phyloP scores from a whole-genome alignment of 2,888 invertebrate genomes.

The Lycocerus yunnanus region DNA sequence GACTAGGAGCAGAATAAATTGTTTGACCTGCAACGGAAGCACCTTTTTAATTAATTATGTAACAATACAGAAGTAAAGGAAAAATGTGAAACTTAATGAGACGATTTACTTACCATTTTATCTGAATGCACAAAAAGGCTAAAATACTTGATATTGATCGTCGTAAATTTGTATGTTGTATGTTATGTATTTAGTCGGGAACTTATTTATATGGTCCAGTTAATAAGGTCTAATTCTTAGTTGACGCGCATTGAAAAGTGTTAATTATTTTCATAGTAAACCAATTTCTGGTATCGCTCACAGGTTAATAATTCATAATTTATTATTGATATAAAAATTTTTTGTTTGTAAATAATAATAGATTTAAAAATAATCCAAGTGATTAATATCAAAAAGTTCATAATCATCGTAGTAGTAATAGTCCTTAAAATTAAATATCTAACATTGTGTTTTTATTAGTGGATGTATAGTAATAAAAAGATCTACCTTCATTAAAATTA shows the following conservation, averaged over 20 bases:
- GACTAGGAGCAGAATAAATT: neutral
- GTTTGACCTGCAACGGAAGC: conserved; percentile 10
- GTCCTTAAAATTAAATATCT: too few relatives aligned
- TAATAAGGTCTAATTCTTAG: conserved; percentile 27
- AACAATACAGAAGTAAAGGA: neutral
- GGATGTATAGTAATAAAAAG: neutral
- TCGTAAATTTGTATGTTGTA: neutral
- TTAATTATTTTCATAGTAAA: conserved; percentile 12
- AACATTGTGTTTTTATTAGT: too few relatives aligned
- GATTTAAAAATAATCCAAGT: neutral
- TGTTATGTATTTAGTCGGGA: neutral
- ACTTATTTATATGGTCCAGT: conserved; percentile 19
- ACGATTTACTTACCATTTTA: neutral
- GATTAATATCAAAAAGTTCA: neutral
- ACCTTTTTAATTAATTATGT: neutral
- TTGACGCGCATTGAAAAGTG: conserved; percentile 24
- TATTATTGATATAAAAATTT: neutral
- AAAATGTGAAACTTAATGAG: neutral
- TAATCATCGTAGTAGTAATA: neutral
- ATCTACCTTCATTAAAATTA: neutral
- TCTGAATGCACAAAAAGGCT: neutral
- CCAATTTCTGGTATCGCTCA: neutral
- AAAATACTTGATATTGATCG: neutral
- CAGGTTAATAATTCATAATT: conserved; percentile 1
- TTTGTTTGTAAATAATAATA: neutral